Percentiles rank a stretch among this genome's conserved stretches.
These are phyloP conservation scores for Hypomecis atomaria DNA, from an alignment of 2,888 invertebrate species.

Conservation along the genomic window DNA sequence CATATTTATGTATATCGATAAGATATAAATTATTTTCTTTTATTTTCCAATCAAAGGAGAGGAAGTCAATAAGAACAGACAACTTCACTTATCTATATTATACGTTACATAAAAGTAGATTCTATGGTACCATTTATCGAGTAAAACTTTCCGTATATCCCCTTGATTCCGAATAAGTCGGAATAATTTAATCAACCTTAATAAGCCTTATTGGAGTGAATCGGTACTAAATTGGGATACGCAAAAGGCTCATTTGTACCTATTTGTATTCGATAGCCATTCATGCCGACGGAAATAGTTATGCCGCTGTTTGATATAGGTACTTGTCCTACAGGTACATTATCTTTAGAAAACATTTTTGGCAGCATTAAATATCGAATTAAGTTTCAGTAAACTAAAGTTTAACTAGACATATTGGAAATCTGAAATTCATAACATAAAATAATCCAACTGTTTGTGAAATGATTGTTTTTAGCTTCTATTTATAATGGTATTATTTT, in stretches of 20 bases:
- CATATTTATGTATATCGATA: too few relatives aligned
- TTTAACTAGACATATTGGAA: too few relatives aligned
- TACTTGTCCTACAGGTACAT: not conserved
- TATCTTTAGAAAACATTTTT: not conserved
- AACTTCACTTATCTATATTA: slow-evolving; percentile 1
- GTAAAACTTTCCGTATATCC: not conserved
- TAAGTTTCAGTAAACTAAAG: too few relatives aligned
- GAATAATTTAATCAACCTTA: slow-evolving; percentile 9
- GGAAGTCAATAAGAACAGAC: not conserved
- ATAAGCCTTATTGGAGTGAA: slow-evolving; percentile 8
- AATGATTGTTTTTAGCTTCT: too few relatives aligned
- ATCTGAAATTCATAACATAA: too few relatives aligned
- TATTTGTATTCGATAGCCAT: slow-evolving; percentile 25
- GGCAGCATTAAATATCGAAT: not conserved
- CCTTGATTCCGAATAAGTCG: slow-evolving; percentile 5
- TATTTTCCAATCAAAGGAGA: too few relatives aligned
- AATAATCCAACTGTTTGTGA: too few relatives aligned
- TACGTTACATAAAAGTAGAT: not conserved
- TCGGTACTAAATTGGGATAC: slow-evolving; percentile 8
- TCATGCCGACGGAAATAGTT: slow-evolving; percentile 10
- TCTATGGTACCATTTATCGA: not conserved
- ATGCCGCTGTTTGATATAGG: not conserved
- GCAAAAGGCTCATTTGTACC: slow-evolving; percentile 6
- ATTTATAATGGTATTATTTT: too few relatives aligned
- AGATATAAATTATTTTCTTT: too few relatives aligned